Base-by-base conservation (phyloP, 2,888 invertebrate species). In the Trichacis sp. region DNA sequence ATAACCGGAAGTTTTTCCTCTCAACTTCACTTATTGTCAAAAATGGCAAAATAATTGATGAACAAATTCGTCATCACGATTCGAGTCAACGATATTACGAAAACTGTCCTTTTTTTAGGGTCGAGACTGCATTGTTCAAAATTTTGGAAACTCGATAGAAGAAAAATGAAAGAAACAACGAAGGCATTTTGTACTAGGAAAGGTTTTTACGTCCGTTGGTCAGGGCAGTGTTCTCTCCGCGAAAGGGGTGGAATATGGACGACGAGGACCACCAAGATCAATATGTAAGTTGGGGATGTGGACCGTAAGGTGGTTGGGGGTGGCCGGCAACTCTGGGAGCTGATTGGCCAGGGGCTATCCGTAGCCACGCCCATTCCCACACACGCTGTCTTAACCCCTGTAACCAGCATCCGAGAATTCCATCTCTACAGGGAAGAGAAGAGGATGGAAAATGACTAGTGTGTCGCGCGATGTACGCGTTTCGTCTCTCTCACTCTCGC, bases 271-370 rank as follows among this genome's bases (percentile, higher is more conserved):
- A 82, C 82, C 66, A 81, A 83, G 83, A 84, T 84, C 84, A 84
- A 84, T 84, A 84, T 84, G 84, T 83, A 83, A 83, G 84, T 83
- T 80, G 80, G 79, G 77, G 81, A 81, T 80, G 78, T 81, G 82
- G 82, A 82, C 83, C 78, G 75, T 78, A 76, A 76, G 82, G 69
- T 66, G 78, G 81, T 78, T 76, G 83, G 83, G 82, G 84, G 83
- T 80, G 83, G 83, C 83, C 80, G 75, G 82, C 78, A 68, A 73
- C 69, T 72, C 73, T 69, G 74, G 76, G 76, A 74, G 76, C 82
- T 82, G 83, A 84, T 84, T 84, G 83, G 84, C 83, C 83, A 82
- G 64, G 79, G 82, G 81, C 83, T 73, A 82, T 77, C 79, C 72
- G 69, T 72, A 30, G 77, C 82, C 84, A 83, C 84, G 84, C 84